Base-by-base conservation (phyloP, 2,113 vertebrate species). In the Synchiropus splendidus region DNA sequence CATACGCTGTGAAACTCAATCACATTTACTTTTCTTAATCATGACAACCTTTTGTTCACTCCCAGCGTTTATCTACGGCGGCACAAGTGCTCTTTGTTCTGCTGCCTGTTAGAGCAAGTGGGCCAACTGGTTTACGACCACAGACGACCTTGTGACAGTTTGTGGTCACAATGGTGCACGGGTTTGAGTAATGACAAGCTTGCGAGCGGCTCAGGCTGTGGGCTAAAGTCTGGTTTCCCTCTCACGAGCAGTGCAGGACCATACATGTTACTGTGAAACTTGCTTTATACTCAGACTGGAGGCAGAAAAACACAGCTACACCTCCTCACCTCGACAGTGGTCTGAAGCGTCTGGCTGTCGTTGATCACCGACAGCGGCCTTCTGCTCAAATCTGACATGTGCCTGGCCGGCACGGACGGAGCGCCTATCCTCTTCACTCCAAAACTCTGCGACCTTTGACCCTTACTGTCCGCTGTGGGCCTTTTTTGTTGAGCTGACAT, bases 101-200 rank as follows among this genome's bases (percentile, higher is more conserved):
- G 54, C 30, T 66, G 51, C 62, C 54, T 64, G 39, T 12, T 36
- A 45, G 45, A 1, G 4, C 14, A 2, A 16, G 83, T 74, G 67
- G 77, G 60, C 70, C 10, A 64, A 79, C 85, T 67, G 78, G 84
- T 85, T 83, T 64, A 35, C 10, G 48, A 49, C 31, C 31, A 18
- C 18, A 50, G 38, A 63, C 31, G 0, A 17, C 35, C 37, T 39
- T 0, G 8, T 51, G 39, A 56, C 34, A 39, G 12, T 21, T 27
- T 33, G 15, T 5, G 4, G 33, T 36, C 47, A 71, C 62, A 61
- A 55, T 34, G 32, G 43, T 60, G 30, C 40, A 27, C 12, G 30
- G n/a, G 18, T 27, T 4, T 60, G 58, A 61, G 12, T 68, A 44
- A 58, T 52, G 39, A 56, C 57, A 55, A 38, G 50, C 45, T 10